Percentiles rank a stretch among this genome's conserved stretches.
phyloP scores from a whole-genome alignment of 2,797 vertebrate genomes.

The Perodicticus potto region DNA sequence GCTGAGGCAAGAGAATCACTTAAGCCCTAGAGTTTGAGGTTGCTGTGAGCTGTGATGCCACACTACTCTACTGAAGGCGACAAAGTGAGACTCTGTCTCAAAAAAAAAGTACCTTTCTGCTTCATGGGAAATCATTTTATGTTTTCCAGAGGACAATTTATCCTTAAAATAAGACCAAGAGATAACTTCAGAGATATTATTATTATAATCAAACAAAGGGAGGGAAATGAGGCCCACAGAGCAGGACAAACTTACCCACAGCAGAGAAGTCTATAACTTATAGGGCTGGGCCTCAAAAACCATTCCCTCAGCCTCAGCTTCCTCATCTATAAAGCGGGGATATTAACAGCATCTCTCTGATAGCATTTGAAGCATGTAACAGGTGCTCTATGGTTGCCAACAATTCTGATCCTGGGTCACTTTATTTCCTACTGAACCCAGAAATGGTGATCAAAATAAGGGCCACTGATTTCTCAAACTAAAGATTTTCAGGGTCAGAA shows the following conservation, averaged over 20 bases:
- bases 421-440: not conserved
- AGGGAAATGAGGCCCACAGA: not conserved
- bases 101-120: too few species aligned
- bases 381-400: not conserved
- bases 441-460: not conserved
- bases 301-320: not conserved
- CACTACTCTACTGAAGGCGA: too few species aligned
- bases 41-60: too few species aligned
- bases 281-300: not conserved
- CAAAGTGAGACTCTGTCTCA: too few species aligned
- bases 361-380: fast-evolving
- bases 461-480: not conserved
- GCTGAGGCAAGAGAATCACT: too few species aligned
- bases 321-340: not conserved
- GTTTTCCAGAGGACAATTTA: not conserved
- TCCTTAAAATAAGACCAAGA: not conserved
- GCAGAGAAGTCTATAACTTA: not conserved
- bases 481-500: not conserved
- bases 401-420: not conserved
- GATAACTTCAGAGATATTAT: not conserved
- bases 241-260: not conserved
- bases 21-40: too few species aligned
- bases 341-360: too few species aligned
- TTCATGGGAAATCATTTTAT: not conserved
- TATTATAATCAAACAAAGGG: not conserved